Conservation (phyloP, 2,113 vertebrate genomes). For the Athene noctua region DNA sequence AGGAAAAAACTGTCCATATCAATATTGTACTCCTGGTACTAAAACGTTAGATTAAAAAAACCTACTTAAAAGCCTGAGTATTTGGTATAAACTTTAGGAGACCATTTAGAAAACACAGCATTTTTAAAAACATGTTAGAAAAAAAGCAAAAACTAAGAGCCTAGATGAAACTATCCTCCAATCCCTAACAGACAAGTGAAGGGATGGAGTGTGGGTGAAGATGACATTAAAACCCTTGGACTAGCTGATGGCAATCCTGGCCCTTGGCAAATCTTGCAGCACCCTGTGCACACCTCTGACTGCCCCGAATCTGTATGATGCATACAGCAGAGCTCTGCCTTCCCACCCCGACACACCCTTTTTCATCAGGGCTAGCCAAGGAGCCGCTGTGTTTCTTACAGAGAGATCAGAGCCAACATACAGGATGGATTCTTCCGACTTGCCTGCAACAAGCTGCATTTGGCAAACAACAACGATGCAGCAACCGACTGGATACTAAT, state of each 20-base stretch:
- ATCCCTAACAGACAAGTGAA: neutral
- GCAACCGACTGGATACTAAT: neutral
- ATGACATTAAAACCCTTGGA: neutral
- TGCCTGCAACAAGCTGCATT: neutral
- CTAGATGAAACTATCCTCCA: neutral
- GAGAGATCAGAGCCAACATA: neutral
- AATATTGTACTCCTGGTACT: neutral
- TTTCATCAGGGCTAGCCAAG: neutral
- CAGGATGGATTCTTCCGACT: neutral
- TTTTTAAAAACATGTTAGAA: neutral
- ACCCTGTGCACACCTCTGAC: accelerated
- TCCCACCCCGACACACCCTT: conserved; percentile 18
- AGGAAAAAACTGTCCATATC: neutral
- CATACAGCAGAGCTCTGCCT: neutral
- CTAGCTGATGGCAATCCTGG: neutral
- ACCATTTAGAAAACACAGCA: neutral
- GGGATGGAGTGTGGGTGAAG: neutral
- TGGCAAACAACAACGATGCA: accelerated
- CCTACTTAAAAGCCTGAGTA: neutral
- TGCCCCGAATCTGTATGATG: accelerated
- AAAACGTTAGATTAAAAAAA: neutral
- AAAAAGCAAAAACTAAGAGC: neutral
- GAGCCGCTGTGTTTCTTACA: accelerated
- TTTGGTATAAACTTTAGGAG: neutral
- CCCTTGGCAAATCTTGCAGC: neutral